Evolutionary conservation across 23 tunicate species (phyloP).

Genomic region (Trididemnum nubilum): DNA sequence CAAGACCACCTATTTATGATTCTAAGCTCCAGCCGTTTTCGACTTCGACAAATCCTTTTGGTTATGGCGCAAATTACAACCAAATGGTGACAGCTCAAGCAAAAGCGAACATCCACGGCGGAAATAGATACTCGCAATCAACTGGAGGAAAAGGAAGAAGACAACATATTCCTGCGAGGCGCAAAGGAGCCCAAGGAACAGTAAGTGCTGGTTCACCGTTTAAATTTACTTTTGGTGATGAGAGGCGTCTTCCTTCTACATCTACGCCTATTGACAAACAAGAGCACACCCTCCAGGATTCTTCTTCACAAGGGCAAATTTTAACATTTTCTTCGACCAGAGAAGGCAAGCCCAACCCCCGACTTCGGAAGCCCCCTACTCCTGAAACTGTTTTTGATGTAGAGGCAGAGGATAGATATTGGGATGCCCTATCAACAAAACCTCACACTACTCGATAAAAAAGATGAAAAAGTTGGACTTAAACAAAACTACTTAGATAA

Average conservation of each 20-base stretch:
- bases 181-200: slow-evolving; percentile 36
- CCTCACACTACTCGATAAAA: background rate
- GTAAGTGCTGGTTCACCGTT: slow-evolving; percentile 47
- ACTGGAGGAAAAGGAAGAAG: slow-evolving; percentile 62
- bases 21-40: background rate
- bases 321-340: slow-evolving; percentile 34
- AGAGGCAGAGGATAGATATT: slow-evolving; percentile 69
- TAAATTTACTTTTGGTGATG: slow-evolving; percentile 8
- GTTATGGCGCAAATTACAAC: background rate
- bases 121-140: background rate
- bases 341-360: slow-evolving; percentile 3
- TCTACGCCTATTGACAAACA: background rate
- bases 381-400: slow-evolving; percentile 56
- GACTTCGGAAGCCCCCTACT: slow-evolving; percentile 13
- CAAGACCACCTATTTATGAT: background rate
- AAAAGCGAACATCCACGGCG: background rate
- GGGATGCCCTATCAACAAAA: slow-evolving; percentile 48
- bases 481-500: background rate
- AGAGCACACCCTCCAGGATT: background rate
- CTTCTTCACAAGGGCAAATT: background rate
- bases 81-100: background rate
- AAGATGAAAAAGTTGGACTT: background rate
- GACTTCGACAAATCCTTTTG: background rate
- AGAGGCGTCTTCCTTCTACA: background rate
- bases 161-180: slow-evolving; percentile 26